Base-by-base conservation (phyloP, 2,113 vertebrate genomes). In the Bos javanicus region DNA sequence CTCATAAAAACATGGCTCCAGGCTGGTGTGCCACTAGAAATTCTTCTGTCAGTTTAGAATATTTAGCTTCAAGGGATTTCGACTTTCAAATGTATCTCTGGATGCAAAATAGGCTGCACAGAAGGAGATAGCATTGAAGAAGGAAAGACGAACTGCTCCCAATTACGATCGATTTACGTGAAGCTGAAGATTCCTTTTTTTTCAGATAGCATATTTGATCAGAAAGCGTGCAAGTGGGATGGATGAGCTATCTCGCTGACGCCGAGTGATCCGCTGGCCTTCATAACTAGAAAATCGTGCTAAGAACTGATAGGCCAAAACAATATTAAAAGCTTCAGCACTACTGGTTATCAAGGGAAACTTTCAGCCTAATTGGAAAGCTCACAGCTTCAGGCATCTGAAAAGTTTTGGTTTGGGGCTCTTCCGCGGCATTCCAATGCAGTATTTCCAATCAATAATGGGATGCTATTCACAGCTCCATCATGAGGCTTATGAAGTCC, bases 21-120 rank as follows among this genome's bases (percentile, higher is more conserved):
- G 99, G 99, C 99, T 98, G 98, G 97, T 98, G 98, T 98, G 99
- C 99, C 98, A 99, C 99, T 99, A 99, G 98, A 99, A 99, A 99
- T 99, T 99, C 98, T 99, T 98, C 99, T 99, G 99, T 99, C 99
- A 99, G 98, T 99, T 99, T 98, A 99, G 99, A 99, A 99, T 99
- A 99, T 99, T 98, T 99, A 94, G 99, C 99, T 99, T 92, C 94
- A 98, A 99, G 99, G 98, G 98, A 98, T 99, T 98, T 99, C 97
- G 95, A 98, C 98, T 99, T 99, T 98, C 98, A 99, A 99, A 99
- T 98, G 98, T 98, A 99, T 99, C 98, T 99, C 98, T 99, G 99
- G 99, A 99, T 99, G 99, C 99, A 99, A 99, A 99, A 98, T 98
- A 99, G 98, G 97, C 99, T 99, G 98, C 98, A 98, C 93, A 98